Base-by-base conservation (phyloP, 1,140 invertebrate genomes). In the Nephila pilipes region DNA sequence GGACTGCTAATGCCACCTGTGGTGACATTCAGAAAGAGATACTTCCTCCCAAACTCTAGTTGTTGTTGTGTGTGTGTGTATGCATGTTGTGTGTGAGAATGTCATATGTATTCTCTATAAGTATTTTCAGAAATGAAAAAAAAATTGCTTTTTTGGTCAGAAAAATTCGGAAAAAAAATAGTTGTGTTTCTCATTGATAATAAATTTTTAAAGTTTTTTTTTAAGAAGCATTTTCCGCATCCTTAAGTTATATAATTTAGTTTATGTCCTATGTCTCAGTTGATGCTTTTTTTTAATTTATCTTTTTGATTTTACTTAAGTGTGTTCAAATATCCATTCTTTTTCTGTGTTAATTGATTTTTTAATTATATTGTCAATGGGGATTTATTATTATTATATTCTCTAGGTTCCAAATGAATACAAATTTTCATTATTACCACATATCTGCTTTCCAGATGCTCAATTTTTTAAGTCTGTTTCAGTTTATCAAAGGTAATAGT, bases 361-460 rank as follows among this genome's bases (percentile, higher is more conserved):
- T 60, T 60, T 20, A 1, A 60, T 4, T 10, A 46, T 46, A 1
- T 10, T 4, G 12, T 10, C 46, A 10, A 4, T 46, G 22, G 22
- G 1, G 58, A 18, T 60, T 60, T 60, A 5, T 60, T 60, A 12
- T 57, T 57, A 12, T 58, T 12, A 16, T 69, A 32, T 69, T 75
- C 32, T 81, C 16, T 88, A 93, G 92, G 80, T 87, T 54, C 55
- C 81, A 80, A 57, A 81, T 29, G 55, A 32, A 36, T 93, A 89
- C 55, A 88, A 69, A 29, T 65, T 63, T 65, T 46, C 85, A 14
- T 32, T 93, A 18, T 55, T 93, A n/a, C 87, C 87, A 18, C 87
- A 93, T 36, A 89, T 93, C 54, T 93, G 93, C 90, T 93, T 93
- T 85, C 93, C 93, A 65, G 79, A 93, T 90, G 22, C 32, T n/a